These are phyloP conservation scores for Panagrolaimus sp. DNA, from an alignment of 1,140 invertebrate species.

Conservation along the genomic window DNA sequence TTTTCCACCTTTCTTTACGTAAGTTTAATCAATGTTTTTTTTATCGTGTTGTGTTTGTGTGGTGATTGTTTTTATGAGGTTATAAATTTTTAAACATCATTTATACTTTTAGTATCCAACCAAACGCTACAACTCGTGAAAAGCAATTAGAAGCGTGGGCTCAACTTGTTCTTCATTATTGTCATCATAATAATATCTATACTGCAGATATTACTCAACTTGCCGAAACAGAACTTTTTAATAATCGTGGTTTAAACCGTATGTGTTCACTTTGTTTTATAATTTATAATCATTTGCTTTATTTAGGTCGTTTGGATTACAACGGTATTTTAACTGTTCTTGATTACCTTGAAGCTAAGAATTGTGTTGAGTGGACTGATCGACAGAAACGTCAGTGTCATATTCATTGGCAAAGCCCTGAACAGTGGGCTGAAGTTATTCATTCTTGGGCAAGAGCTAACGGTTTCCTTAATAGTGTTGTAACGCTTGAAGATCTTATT, in stretches of 20 bases:
- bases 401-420: conserved; percentile 85
- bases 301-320: conserved; percentile 70
- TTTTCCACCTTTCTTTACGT: conserved; percentile 86
- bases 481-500: conserved; percentile 82
- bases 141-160: conserved; percentile 88
- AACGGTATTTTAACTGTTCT: conserved; percentile 73
- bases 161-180: conserved; percentile 77
- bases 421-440: conserved; percentile 86
- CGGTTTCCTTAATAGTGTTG: conserved; percentile 77
- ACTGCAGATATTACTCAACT: conserved; percentile 77
- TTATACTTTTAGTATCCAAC: conserved; percentile 73
- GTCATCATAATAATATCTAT: conserved; percentile 71
- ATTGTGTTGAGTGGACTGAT: conserved; percentile 78
- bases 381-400: conserved; percentile 76
- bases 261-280: background rate
- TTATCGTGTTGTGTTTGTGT: conserved; percentile 8
- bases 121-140: conserved; percentile 78
- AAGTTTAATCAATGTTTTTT: conserved; percentile 60
- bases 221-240: conserved; percentile 72
- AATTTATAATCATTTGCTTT: conserved; percentile 9
- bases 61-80: no score
- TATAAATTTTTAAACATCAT: background rate
- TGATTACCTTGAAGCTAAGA: conserved; percentile 71
- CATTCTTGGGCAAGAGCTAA: conserved; percentile 76
- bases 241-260: conserved; percentile 68